phyloP scores from a whole-genome alignment of 2,888 invertebrate species.

The Onchidella celtica region DNA sequence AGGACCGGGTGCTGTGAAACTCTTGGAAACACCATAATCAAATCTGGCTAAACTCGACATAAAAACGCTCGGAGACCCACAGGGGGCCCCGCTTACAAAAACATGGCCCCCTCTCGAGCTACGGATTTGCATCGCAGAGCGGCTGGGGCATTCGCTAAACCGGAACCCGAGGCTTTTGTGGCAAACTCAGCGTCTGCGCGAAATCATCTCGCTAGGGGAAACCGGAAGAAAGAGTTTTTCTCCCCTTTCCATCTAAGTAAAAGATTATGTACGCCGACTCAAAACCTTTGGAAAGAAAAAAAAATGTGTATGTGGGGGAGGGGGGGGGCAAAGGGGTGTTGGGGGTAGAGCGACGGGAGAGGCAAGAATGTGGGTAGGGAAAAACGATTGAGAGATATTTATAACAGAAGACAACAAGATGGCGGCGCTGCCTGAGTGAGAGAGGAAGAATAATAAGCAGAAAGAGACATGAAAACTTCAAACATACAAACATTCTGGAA shows the following conservation, averaged over 20 bases:
- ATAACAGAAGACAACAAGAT: constrained; percentile 27
- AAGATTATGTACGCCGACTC: neutral
- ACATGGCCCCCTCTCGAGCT: constrained; percentile 15
- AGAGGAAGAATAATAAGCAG: constrained; percentile 31
- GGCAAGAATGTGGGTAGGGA: neutral
- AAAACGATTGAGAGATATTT: constrained; percentile 38
- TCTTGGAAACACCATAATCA: constrained; percentile 23
- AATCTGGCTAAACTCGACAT: constrained; percentile 22
- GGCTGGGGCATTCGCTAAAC: constrained; percentile 31
- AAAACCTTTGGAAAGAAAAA: neutral
- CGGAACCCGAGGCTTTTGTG: constrained; percentile 36
- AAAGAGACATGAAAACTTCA: neutral
- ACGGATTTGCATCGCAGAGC: constrained; percentile 39
- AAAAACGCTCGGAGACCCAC: constrained; percentile 9
- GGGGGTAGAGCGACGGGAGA: neutral
- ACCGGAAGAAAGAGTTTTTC: constrained; percentile 35
- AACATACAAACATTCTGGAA: too few species aligned
- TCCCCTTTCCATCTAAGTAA: neutral
- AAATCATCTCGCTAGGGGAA: constrained; percentile 37
- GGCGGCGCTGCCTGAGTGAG: constrained; percentile 10
- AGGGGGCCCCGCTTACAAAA: constrained; percentile 22
- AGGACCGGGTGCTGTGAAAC: neutral
- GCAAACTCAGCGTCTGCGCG: constrained; percentile 42
- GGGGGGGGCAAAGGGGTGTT: neutral
- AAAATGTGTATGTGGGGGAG: too few species aligned